Base-by-base conservation (phyloP, 2,113 vertebrate species). In the Callionymus lyra region DNA sequence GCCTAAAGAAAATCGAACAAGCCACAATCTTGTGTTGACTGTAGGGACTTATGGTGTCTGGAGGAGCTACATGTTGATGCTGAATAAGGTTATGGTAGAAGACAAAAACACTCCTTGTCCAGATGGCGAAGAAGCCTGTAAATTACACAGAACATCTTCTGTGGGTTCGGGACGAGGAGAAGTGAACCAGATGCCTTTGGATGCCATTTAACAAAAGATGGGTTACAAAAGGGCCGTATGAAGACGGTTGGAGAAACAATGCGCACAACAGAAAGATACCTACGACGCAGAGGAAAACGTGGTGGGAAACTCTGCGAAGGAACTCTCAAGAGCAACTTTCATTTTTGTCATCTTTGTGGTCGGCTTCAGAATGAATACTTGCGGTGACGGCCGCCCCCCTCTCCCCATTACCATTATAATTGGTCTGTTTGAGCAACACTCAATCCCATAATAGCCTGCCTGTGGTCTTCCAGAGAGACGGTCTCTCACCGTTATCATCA, bases 371-470 rank as follows among this genome's bases (percentile, higher is more conserved):
- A 63, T 44, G 45, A 21, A 45, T 62, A 14, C 45, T 54, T 53
- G 65, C 45, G 48, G 56, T 43, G n/a, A 42, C 41, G 34, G 60
- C 44, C 41, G 18, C 51, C 33, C 44, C 50, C 40, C 40, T 49
- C 44, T 41, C 44, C 59, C 61, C 60, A 65, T 65, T 73, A 58
- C 64, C 34, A 13, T 37, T 72, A 35, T 70, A 76, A 76, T 80
- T 72, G 61, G 59, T 59, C 68, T 65, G 63, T 55, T 77, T 74
- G 56, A 65, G 56, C 77, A 54, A 73, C 64, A 68, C 51, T 72
- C 51, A 53, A n/a, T 68, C 44, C 56, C 57, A 67, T 79, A 80
- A 79, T 80, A 65, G 66, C 54, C 60, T 32, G 65, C 34, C 63
- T 68, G 77, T 47, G 77, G 79, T 78, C 71, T 44, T 40, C 12